A percentile compares a stretch with the other conserved stretches of the same genome.
These are phyloP conservation scores for Echinarachnius parma DNA, from an alignment of 53 echinoderm and acorn worm genomes.

Conservation along the genomic window DNA sequence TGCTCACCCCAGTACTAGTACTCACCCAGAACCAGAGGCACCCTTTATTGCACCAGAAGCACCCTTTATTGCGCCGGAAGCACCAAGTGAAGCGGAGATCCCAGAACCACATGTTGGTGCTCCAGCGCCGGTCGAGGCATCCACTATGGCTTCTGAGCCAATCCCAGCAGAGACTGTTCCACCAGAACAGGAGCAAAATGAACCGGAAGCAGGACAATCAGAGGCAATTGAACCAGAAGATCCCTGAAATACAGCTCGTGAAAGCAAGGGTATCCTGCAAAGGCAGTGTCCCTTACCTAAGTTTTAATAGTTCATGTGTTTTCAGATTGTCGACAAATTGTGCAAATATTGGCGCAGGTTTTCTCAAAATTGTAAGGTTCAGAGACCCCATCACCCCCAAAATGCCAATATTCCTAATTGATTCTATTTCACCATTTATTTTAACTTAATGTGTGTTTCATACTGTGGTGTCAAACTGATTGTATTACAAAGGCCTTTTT, in stretches of 20 bases:
- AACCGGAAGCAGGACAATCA: conserved; percentile 12
- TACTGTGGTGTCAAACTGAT: too few species aligned
- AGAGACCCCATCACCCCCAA: too few species aligned
- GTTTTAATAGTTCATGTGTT: too few species aligned
- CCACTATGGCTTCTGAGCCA: conserved; percentile 3
- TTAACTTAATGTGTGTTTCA: too few species aligned
- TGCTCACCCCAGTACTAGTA: conserved; percentile 10
- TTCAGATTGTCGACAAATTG: too few species aligned
- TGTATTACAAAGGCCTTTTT: too few species aligned
- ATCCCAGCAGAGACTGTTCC: conserved; percentile 20
- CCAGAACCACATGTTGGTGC: not conserved
- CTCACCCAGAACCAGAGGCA: conserved; percentile 21
- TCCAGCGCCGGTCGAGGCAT: not conserved
- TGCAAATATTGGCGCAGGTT: too few species aligned
- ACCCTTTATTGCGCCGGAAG: conserved; percentile 1
- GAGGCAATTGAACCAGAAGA: not conserved
- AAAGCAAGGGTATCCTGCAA: not conserved
- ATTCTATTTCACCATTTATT: too few species aligned
- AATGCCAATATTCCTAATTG: too few species aligned
- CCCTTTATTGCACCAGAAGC: conserved; percentile 6
- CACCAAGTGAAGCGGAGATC: not conserved
- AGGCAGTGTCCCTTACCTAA: not conserved
- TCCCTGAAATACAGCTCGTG: not conserved
- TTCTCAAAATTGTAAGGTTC: too few species aligned
- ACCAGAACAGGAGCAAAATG: conserved; percentile 3